A percentile compares a stretch with the other conserved stretches of the same genome.
Conservation (phyloP, 2,888 invertebrate genomes). For the Sarcophaga rosellei region DNA sequence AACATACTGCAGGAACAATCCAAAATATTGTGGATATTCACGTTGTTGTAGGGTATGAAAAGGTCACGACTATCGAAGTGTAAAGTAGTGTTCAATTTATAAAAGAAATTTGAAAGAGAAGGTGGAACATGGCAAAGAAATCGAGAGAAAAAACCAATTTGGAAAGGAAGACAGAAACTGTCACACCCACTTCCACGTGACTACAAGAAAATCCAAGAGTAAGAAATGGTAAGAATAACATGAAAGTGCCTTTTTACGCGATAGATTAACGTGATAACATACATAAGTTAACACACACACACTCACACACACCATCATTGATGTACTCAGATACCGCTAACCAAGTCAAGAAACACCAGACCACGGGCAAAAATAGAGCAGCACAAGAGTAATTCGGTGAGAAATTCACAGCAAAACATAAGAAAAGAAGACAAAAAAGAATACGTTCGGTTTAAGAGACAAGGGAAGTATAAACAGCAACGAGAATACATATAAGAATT, state of each 20-base stretch:
- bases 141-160: slow-evolving; percentile 11
- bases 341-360: slow-evolving; percentile 7
- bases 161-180: background rate
- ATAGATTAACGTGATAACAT: slow-evolving; percentile 56
- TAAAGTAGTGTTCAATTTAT: slow-evolving; percentile 41
- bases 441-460: background rate
- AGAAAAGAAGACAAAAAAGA: slow-evolving; percentile 15
- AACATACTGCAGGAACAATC: no score
- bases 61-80: slow-evolving; percentile 17
- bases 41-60: background rate
- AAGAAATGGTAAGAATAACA: slow-evolving; percentile 27
- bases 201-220: slow-evolving; percentile 21
- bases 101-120: slow-evolving; percentile 13
- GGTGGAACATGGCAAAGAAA: background rate
- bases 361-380: slow-evolving; percentile 36
- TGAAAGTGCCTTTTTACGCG: slow-evolving; percentile 53
- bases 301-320: background rate
- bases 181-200: slow-evolving; percentile 23
- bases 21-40: background rate
- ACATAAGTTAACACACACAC: slow-evolving; percentile 22
- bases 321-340: background rate
- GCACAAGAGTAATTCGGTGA: slow-evolving; percentile 48
- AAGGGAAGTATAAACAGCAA: slow-evolving; percentile 20
- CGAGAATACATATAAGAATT: background rate
- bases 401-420: slow-evolving; percentile 14